phyloP scores from a whole-genome alignment of 2,113 vertebrate genomes.

The Salvelinus alpinus region DNA sequence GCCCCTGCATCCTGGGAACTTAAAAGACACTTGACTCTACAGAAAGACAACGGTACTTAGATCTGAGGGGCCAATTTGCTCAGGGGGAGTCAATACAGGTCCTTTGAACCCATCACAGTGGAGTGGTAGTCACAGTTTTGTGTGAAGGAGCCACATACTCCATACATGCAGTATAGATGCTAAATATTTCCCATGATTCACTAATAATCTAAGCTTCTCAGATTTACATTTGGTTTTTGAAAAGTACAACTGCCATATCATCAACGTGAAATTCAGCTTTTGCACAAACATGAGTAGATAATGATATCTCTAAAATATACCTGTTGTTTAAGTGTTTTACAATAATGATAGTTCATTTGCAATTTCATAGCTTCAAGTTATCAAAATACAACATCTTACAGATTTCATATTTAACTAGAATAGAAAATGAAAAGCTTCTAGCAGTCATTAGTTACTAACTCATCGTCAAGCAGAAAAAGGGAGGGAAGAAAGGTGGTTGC shows the following conservation, averaged over 20 bases:
- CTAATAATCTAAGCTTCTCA: not conserved
- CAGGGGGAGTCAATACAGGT: slow-evolving; percentile 39
- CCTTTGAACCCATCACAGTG: slow-evolving; percentile 32
- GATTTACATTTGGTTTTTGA: not conserved
- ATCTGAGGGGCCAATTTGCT: slow-evolving; percentile 53
- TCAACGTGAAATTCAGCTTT: too few species aligned
- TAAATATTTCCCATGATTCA: not conserved
- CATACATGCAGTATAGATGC: not conserved
- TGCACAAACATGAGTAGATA: too few species aligned
- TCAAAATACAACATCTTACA: too few species aligned
- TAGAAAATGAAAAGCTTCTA: too few species aligned
- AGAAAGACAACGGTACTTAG: slow-evolving; percentile 12
- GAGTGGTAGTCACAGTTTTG: not conserved
- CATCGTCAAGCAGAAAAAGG: too few species aligned
- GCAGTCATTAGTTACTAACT: too few species aligned
- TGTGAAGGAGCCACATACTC: not conserved
- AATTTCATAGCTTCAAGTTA: too few species aligned
- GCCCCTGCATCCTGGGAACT: slow-evolving; percentile 38
- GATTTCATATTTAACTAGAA: too few species aligned
- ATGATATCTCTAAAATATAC: too few species aligned
- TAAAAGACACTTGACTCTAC: slow-evolving; percentile 43
- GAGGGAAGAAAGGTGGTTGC: not conserved
- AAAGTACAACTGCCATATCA: too few species aligned
- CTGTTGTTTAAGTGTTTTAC: too few species aligned
- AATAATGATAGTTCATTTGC: too few species aligned